Conservation (phyloP, 1,140 invertebrate species). For the Gonioctena quinquepunctata region DNA sequence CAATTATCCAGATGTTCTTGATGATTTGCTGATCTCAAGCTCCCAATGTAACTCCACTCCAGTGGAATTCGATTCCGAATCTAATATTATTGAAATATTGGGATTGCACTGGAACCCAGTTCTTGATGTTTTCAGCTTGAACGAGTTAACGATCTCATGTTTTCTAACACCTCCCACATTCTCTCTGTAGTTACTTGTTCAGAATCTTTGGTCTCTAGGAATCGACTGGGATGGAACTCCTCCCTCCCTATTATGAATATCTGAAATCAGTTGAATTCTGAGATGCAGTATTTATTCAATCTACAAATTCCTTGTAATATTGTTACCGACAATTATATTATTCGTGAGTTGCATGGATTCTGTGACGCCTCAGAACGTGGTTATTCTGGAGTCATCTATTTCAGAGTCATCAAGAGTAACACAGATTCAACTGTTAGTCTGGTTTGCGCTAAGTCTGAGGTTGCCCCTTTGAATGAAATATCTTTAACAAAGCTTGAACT, state of each 20-base stretch:
- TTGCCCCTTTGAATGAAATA: neutral
- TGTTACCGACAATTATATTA: neutral
- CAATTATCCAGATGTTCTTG: neutral
- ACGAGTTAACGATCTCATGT: neutral
- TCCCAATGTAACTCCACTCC: neutral
- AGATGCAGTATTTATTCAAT: neutral
- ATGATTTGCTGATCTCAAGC: neutral
- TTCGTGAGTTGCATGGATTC: neutral
- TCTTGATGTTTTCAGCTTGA: neutral
- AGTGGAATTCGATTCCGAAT: neutral
- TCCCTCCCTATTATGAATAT: neutral
- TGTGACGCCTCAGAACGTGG: neutral
- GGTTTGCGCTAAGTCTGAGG: neutral
- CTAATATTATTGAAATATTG: neutral
- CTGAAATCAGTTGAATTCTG: neutral
- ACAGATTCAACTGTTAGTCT: neutral
- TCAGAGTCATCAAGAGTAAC: neutral
- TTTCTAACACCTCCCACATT: neutral
- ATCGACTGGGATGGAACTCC: neutral
- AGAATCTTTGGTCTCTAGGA: neutral
- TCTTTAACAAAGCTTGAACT: neutral
- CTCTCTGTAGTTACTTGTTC: neutral
- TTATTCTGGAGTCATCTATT: neutral
- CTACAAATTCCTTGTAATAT: neutral
- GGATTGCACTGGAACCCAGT: neutral